These are phyloP conservation scores for Enteromius viviparus DNA, from an alignment of 2,797 vertebrate species.

Conservation along the genomic window DNA sequence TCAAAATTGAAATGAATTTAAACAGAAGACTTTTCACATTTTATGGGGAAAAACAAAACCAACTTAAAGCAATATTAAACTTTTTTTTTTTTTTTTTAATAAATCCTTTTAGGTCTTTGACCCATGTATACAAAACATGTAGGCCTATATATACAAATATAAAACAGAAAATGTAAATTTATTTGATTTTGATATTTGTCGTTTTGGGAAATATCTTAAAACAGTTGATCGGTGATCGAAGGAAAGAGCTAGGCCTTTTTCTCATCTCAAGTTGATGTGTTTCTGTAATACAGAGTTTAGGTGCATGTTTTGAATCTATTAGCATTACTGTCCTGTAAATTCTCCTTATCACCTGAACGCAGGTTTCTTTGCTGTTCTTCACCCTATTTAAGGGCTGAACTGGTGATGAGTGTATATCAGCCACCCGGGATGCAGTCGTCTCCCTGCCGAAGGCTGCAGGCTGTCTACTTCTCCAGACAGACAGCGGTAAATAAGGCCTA, in stretches of 20 bases:
- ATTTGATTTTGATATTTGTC: not conserved
- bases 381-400: slow-evolving; percentile 17
- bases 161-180: not conserved
- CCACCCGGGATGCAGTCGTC: slow-evolving; percentile 9
- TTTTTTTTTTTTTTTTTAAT: too few relatives aligned
- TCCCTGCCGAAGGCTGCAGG: slow-evolving; percentile 14
- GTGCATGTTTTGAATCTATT: not conserved
- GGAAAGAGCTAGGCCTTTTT: too few relatives aligned
- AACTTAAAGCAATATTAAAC: too few relatives aligned
- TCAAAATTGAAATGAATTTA: too few relatives aligned
- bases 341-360: not conserved
- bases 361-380: slow-evolving; percentile 4
- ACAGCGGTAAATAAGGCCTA: slow-evolving; percentile 78
- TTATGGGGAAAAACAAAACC: too few relatives aligned
- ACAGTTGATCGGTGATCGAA: not conserved
- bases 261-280: not conserved
- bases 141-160: not conserved
- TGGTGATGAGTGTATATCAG: slow-evolving; percentile 27
- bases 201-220: not conserved
- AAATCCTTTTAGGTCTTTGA: too few relatives aligned
- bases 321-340: slow-evolving; percentile 6
- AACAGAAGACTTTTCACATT: too few relatives aligned
- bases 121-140: not conserved
- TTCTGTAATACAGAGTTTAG: not conserved
- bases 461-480: slow-evolving; percentile 60